These are phyloP conservation scores for Oreotrochilus melanogaster DNA, from an alignment of 2,113 vertebrate genomes.

Conservation along the genomic window DNA sequence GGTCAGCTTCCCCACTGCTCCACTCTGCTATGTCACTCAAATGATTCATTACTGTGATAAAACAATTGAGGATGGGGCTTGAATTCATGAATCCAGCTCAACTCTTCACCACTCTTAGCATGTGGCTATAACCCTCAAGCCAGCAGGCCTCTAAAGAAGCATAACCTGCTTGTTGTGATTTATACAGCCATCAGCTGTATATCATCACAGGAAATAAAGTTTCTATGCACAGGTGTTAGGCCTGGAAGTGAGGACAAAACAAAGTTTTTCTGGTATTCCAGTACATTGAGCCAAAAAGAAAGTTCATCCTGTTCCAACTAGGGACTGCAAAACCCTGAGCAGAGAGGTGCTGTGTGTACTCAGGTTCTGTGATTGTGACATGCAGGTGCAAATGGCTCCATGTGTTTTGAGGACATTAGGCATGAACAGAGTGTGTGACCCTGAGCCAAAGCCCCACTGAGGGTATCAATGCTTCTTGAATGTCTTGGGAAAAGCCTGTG, in stretches of 20 bases:
- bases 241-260: neutral
- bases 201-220: neutral
- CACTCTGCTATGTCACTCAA: neutral
- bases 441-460: neutral
- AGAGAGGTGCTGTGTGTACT: neutral
- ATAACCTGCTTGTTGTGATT: neutral
- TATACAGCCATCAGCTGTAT: neutral
- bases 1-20: neutral
- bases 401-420: neutral
- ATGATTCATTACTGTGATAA: neutral
- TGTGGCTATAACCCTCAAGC: neutral
- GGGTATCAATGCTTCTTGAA: neutral
- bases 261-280: neutral
- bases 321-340: neutral
- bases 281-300: neutral
- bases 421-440: rapidly evolving
- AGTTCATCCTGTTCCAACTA: neutral
- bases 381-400: neutral
- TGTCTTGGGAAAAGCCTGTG: neutral
- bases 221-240: neutral
- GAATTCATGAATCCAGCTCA: neutral
- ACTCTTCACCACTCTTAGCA: neutral
- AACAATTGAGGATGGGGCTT: neutral
- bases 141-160: neutral
- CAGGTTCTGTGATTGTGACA: neutral